Base-by-base conservation (phyloP, 2,888 invertebrate genomes). In the Marasmarcha lunaedactyla region DNA sequence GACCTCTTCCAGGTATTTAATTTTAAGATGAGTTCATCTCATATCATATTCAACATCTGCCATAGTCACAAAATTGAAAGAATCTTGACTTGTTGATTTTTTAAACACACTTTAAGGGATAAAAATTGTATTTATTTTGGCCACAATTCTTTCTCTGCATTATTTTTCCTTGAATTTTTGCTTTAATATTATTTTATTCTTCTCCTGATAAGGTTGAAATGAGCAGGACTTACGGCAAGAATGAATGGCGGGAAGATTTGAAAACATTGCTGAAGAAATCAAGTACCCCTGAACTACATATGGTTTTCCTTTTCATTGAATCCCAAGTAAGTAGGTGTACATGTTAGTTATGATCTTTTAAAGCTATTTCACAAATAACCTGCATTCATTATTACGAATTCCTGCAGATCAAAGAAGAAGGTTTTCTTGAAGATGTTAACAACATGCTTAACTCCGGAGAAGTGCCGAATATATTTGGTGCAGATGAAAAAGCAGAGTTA, bases 361-460 rank as follows among this genome's bases (percentile, higher is more conserved):
- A n/a, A n/a, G n/a, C n/a, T n/a, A n/a, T n/a, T n/a, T n/a, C n/a
- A n/a, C n/a, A n/a, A n/a, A n/a, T n/a, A n/a, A n/a, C n/a, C n/a
- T n/a, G n/a, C n/a, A n/a, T n/a, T n/a, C 11, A 38, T 14, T n/a
- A 7, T 10, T 15, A 12, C 6, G 9, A 6, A 26, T 25, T 10
- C 2, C 35, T 45, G 49, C 69, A 93, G 89, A 94, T 96, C 27
- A 96, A 96, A 85, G 92, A 95, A 68, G 96, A 97, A 77, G 91
- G 91, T 1, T 97, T 97, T 60, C 77, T 97, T 37, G 97, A 97
- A 71, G 97, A 97, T 57, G 89, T 97, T 1, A 95, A 93, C 62
- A 97, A 96, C 63, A 87, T 97, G 70, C 72, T 97, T 35, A 97
- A 96, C 66, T 92, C 94, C 0, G 97, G 97, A 2, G 97, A 97